phyloP scores from a whole-genome alignment of 2,113 vertebrate species.

The Pyxicephalus adspersus region DNA sequence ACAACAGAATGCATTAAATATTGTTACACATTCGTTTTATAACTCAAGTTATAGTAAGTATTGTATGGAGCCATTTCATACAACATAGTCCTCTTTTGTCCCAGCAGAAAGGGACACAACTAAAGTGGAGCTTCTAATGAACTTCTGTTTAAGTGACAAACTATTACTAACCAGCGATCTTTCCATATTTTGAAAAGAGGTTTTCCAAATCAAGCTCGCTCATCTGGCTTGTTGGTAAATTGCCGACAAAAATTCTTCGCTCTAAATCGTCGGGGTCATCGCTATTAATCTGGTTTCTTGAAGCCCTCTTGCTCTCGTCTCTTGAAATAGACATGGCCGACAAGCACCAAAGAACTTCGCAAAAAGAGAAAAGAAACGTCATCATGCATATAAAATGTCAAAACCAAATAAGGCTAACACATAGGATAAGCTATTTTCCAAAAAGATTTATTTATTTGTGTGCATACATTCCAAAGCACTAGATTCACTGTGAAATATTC shows the following conservation, averaged over 20 bases:
- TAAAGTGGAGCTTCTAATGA: slow-evolving; percentile 45
- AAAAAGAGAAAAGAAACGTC: slow-evolving; percentile 67
- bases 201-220: slow-evolving; percentile 86
- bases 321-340: slow-evolving; percentile 83
- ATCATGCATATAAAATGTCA: slow-evolving; percentile 65
- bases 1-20: too few species aligned
- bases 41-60: too few species aligned
- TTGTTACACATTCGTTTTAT: too few species aligned
- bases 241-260: slow-evolving; percentile 88
- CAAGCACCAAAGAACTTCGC: slow-evolving; percentile 65
- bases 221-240: slow-evolving; percentile 87
- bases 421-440: not conserved
- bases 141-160: slow-evolving; percentile 49
- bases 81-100: too few species aligned
- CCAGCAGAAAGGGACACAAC: too few species aligned
- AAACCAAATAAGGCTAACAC: slow-evolving; percentile 24
- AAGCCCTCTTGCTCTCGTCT: slow-evolving; percentile 76
- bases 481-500: not conserved
- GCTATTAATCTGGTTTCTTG: slow-evolving; percentile 75
- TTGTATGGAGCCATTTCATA: too few species aligned
- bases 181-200: slow-evolving; percentile 82
- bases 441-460: not conserved
- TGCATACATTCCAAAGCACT: not conserved
- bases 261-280: slow-evolving; percentile 85
- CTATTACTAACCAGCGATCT: slow-evolving; percentile 84